Evolutionary conservation across 2,797 vertebrate genomes (phyloP).

Genomic region (Sarcophilus harrisii): DNA sequence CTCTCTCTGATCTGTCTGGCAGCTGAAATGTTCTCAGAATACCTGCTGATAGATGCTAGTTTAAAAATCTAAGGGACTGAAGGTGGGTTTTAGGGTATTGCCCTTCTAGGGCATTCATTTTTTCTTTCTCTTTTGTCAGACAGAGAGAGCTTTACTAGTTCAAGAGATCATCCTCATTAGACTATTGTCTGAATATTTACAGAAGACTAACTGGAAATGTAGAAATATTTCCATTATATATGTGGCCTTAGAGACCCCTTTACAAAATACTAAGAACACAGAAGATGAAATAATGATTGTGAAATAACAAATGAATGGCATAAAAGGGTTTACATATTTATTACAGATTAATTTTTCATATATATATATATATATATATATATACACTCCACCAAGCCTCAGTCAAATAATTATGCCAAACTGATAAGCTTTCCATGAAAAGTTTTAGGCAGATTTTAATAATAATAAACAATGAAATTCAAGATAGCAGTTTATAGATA

Average conservation of each 20-base stretch:
- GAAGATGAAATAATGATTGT: slow-evolving; percentile 11
- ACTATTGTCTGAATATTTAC: slow-evolving; percentile 33
- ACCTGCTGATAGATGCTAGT: slow-evolving; percentile 44
- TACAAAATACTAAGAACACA: not conserved
- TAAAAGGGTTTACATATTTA: not conserved
- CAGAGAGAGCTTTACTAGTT: not conserved
- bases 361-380: not conserved
- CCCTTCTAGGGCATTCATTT: not conserved
- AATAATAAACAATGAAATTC: not conserved
- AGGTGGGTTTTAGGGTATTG: slow-evolving; percentile 16
- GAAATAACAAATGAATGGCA: not conserved
- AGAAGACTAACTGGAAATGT: not conserved
- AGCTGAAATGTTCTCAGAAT: slow-evolving; percentile 32
- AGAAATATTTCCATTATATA: not conserved
- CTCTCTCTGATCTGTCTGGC: slow-evolving; percentile 60
- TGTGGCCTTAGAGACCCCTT: not conserved
- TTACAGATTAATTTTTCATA: not conserved
- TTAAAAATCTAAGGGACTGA: slow-evolving; percentile 44
- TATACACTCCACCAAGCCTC: not conserved
- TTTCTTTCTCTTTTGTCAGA: not conserved
- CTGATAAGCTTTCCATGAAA: not conserved
- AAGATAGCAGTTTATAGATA: not conserved
- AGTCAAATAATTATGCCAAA: not conserved
- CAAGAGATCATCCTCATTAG: not conserved
- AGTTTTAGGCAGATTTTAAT: not conserved